These are phyloP conservation scores for Andrena praecox DNA, from an alignment of 2,888 invertebrate species.

Conservation along the genomic window DNA sequence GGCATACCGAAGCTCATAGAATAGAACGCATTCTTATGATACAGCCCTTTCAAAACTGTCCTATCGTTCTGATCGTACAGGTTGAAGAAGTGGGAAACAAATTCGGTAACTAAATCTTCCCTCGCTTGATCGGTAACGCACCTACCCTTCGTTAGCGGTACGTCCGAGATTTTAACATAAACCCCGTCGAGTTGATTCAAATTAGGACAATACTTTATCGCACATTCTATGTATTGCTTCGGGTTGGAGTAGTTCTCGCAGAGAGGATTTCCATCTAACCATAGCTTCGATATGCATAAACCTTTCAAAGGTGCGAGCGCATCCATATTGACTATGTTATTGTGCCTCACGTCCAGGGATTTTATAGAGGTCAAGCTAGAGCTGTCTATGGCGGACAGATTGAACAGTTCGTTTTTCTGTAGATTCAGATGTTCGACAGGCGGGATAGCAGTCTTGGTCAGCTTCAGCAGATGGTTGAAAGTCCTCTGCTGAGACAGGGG, in stretches of 20 bases:
- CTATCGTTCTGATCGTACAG: constrained; percentile 88
- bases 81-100: constrained; percentile 89
- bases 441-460: constrained; percentile 75
- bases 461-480: constrained; percentile 84
- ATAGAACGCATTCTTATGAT: constrained; percentile 88
- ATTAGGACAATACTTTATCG: constrained; percentile 86
- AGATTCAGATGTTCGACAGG: constrained; percentile 77
- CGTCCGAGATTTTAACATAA: constrained; percentile 61
- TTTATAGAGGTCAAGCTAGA: constrained; percentile 70
- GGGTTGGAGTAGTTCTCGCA: constrained; percentile 88
- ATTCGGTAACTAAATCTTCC: constrained; percentile 86
- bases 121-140: constrained; percentile 67
- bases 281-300: constrained; percentile 86
- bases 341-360: constrained; percentile 80
- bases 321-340: constrained; percentile 77
- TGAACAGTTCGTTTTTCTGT: constrained; percentile 75
- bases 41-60: constrained; percentile 86
- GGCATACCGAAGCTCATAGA: constrained; percentile 86
- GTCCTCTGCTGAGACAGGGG: constrained; percentile 85
- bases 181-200: constrained; percentile 87
- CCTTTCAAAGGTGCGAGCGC: constrained; percentile 79
- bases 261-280: constrained; percentile 90
- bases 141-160: constrained; percentile 72
- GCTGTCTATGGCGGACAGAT: constrained; percentile 69
- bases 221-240: constrained; percentile 87